Percentiles rank a stretch among this genome's conserved stretches.
These are phyloP conservation scores for Cricetomys ansorgei DNA, from an alignment of 2,113 vertebrate species.

Conservation along the genomic window DNA sequence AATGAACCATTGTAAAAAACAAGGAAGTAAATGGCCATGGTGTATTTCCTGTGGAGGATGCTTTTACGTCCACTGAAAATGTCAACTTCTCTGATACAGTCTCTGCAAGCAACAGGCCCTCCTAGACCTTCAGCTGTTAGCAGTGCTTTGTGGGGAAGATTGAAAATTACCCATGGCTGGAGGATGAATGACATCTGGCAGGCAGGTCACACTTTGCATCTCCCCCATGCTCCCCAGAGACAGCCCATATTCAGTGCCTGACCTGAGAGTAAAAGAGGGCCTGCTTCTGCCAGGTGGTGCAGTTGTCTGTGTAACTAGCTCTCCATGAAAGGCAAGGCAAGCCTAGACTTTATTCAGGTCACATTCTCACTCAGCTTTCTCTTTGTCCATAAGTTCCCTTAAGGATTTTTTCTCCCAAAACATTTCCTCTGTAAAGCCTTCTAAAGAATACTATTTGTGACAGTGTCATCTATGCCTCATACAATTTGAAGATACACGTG, in stretches of 20 bases:
- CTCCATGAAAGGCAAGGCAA: not conserved
- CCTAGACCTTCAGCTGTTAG: not conserved
- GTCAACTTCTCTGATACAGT: too few species aligned
- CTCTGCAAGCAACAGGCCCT: not conserved
- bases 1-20: not conserved
- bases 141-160: not conserved
- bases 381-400: not conserved
- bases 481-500: not conserved
- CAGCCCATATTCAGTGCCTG: fast-evolving
- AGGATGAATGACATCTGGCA: not conserved
- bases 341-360: not conserved
- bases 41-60: too few species aligned
- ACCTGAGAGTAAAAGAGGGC: not conserved
- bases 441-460: not conserved
- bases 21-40: not conserved
- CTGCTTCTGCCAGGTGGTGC: not conserved
- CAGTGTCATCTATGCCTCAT: too few species aligned
- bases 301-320: not conserved
- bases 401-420: not conserved
- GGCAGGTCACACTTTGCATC: fast-evolving
- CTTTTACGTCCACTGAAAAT: not conserved
- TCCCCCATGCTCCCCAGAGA: not conserved
- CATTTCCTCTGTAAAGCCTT: not conserved
- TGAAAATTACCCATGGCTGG: not conserved
- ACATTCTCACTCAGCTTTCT: not conserved